phyloP scores from a whole-genome alignment of 2,113 vertebrate genomes.

The Trichomycterus rosablanca region DNA sequence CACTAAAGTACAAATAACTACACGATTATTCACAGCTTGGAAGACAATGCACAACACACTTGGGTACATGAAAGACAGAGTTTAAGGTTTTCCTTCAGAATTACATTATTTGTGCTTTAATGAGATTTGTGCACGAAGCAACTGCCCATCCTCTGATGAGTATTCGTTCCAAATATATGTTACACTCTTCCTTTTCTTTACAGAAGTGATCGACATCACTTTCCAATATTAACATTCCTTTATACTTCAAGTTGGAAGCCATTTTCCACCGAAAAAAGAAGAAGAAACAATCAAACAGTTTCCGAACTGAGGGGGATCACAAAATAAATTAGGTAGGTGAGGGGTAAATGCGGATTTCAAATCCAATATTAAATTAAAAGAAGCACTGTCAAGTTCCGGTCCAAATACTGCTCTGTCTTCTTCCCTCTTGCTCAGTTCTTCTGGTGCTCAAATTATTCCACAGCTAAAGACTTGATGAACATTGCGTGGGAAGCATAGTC shows the following conservation, averaged over 20 bases:
- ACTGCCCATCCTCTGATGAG: constrained; percentile 3
- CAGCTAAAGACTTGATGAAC: constrained; percentile 78
- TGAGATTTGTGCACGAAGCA: constrained; percentile 22
- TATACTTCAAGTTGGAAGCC: constrained; percentile 50
- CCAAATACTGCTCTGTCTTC: constrained; percentile 61
- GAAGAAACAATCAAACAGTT: no score
- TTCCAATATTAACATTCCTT: constrained; percentile 41
- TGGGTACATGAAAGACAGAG: constrained; percentile 59
- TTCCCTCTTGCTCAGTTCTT: constrained; percentile 63
- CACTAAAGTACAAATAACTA: constrained; percentile 57
- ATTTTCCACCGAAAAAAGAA: no score
- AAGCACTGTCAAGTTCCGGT: constrained; percentile 33
- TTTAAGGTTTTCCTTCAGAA: constrained; percentile 45
- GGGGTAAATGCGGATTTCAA: constrained; percentile 48
- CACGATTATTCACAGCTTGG: constrained; percentile 73
- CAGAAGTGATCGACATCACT: constrained; percentile 26
- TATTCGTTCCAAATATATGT: constrained; percentile 1
- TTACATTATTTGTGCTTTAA: constrained; percentile 65
- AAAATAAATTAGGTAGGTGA: no score
- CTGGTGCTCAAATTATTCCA: constrained; percentile 40
- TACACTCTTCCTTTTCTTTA: not conserved
- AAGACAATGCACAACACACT: constrained; percentile 63
- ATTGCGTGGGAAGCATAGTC: constrained; percentile 80
- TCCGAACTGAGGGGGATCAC: no score
- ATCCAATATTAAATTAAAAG: constrained; percentile 28